Evolutionary conservation across 2,113 vertebrate species (phyloP).

Genomic region (Nothoprocta perdicaria): DNA sequence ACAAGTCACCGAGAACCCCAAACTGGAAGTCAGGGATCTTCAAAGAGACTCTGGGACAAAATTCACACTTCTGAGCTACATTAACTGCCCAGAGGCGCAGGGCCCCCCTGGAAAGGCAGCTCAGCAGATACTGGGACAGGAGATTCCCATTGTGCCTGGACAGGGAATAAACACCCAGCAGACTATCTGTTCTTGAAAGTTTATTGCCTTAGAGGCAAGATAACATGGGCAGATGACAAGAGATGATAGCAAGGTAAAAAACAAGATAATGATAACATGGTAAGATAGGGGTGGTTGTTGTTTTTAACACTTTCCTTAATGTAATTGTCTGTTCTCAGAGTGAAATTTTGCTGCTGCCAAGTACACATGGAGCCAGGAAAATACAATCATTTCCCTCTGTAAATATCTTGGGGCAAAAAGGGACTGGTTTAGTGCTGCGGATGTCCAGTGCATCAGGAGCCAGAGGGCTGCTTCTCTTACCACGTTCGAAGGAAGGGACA

Average conservation of each 20-base stretch:
- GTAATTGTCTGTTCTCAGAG: not conserved
- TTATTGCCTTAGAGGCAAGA: not conserved
- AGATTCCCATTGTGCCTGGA: not conserved
- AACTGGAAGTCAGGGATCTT: accelerated
- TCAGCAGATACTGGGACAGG: accelerated
- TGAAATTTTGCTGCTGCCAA: not conserved
- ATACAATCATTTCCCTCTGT: not conserved
- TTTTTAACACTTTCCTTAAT: not conserved
- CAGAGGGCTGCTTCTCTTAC: slow-evolving; percentile 65
- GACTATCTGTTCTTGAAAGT: not conserved
- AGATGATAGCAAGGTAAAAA: not conserved
- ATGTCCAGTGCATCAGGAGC: not conserved
- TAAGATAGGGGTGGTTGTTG: no score
- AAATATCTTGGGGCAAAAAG: not conserved
- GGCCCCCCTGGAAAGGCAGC: not conserved
- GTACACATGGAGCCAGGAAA: not conserved
- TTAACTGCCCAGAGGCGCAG: not conserved
- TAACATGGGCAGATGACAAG: not conserved
- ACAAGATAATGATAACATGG: accelerated
- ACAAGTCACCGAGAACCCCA: not conserved
- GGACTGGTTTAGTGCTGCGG: not conserved
- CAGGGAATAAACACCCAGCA: not conserved
- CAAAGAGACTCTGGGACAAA: not conserved
- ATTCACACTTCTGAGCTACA: not conserved
- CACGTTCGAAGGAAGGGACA: slow-evolving; percentile 87